Percentiles rank a stretch among this genome's conserved stretches.
These are phyloP conservation scores for Tyria jacobaeae DNA, from an alignment of 2,888 invertebrate species.

Conservation along the genomic window DNA sequence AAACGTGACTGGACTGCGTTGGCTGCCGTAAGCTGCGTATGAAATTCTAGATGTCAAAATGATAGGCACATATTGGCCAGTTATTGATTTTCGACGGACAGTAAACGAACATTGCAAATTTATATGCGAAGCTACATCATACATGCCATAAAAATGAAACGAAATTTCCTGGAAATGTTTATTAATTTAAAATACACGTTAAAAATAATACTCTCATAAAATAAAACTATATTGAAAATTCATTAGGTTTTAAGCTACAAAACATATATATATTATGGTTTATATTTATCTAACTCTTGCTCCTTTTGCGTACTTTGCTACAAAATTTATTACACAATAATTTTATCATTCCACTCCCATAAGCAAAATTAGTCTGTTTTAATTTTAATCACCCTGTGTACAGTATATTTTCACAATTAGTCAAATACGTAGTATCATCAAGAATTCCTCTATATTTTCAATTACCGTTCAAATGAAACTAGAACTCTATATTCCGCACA, in stretches of 20 bases:
- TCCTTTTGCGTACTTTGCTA: too few relatives aligned
- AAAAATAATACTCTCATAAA: background rate
- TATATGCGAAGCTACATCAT: slow-evolving; percentile 32
- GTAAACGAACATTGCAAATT: slow-evolving; percentile 56
- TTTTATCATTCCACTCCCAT: too few relatives aligned
- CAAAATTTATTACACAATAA: too few relatives aligned
- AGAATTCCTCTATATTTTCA: too few relatives aligned
- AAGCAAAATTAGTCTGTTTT: too few relatives aligned
- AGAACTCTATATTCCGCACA: too few relatives aligned
- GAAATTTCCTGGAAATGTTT: background rate
- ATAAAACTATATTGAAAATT: background rate
- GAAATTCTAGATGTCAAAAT: slow-evolving; percentile 81
- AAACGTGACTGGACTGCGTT: slow-evolving; percentile 41
- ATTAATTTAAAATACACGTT: background rate
- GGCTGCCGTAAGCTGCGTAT: slow-evolving; percentile 60
- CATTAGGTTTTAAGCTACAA: background rate
- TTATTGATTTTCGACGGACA: slow-evolving; percentile 77
- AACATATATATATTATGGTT: background rate
- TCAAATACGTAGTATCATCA: too few relatives aligned
- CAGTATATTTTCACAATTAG: too few relatives aligned
- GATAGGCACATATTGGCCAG: slow-evolving; percentile 77
- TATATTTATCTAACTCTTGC: too few relatives aligned
- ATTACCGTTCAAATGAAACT: too few relatives aligned
- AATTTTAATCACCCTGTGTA: too few relatives aligned
- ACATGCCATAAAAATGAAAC: slow-evolving; percentile 11